phyloP scores from a whole-genome alignment of 2,888 invertebrate genomes.

The Acleris sparsana region DNA sequence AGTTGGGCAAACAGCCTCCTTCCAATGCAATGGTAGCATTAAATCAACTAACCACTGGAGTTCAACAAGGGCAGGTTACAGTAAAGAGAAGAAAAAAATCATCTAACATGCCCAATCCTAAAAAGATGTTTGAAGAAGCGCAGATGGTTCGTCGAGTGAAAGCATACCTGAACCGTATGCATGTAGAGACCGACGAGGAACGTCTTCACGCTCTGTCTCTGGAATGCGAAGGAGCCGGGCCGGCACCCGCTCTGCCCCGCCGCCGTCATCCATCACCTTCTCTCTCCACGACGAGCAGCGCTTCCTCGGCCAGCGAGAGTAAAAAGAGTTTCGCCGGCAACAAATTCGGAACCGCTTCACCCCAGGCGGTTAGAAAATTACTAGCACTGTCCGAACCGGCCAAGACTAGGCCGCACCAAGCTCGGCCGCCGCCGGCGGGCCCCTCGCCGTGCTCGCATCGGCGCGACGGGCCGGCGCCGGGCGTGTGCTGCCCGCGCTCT shows the following conservation, averaged over 20 bases:
- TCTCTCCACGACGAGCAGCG: constrained; percentile 95
- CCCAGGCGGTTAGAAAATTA: constrained; percentile 98
- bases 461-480: constrained; percentile 83
- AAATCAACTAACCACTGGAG: constrained; percentile 92
- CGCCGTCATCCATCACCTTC: constrained; percentile 96
- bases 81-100: constrained; percentile 95
- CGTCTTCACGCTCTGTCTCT: constrained; percentile 93
- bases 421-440: constrained; percentile 86
- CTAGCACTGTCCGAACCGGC: constrained; percentile 94
- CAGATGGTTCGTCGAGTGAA: constrained; percentile 99
- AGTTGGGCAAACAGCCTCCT: constrained; percentile 93
- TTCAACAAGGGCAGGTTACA: constrained; percentile 89
- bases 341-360: constrained; percentile 95
- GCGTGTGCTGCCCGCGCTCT: constrained; percentile 79
- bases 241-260: constrained; percentile 85
- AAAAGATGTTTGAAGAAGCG: constrained; percentile 99
- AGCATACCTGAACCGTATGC: constrained; percentile 96
- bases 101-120: constrained; percentile 95
- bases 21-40: constrained; percentile 94
- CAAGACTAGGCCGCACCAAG: constrained; percentile 94
- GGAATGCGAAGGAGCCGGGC: constrained; percentile 92
- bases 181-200: constrained; percentile 96
- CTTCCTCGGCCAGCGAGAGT: constrained; percentile 93
- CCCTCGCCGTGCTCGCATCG: constrained; percentile 87
- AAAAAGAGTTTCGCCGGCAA: constrained; percentile 84